These are phyloP conservation scores for Pristis pectinata DNA, from an alignment of 2,797 vertebrate species.

Conservation along the genomic window DNA sequence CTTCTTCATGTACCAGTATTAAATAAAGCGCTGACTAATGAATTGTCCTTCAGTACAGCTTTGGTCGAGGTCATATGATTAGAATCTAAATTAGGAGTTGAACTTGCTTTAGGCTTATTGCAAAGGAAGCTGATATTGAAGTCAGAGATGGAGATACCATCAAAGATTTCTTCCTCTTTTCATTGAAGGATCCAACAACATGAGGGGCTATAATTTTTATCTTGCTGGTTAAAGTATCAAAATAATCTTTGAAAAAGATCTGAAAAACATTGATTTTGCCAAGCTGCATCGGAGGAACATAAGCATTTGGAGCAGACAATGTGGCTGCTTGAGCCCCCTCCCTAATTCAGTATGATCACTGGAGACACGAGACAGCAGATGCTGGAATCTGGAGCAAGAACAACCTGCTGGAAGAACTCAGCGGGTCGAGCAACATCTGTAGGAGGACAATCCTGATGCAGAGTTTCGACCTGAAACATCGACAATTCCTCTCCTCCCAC, in stretches of 20 bases:
- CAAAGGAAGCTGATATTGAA: background rate
- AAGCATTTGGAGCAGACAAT: too few species aligned
- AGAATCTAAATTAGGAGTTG: background rate
- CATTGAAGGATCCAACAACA: background rate
- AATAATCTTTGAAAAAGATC: background rate
- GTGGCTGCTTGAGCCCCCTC: too few species aligned
- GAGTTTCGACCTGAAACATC: too few species aligned
- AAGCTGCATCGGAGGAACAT: background rate
- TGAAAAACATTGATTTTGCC: background rate
- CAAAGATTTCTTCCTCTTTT: background rate
- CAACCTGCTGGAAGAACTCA: too few species aligned
- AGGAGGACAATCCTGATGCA: too few species aligned
- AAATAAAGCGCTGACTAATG: background rate
- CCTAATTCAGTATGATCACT: too few species aligned
- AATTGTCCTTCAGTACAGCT: background rate
- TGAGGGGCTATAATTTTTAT: background rate
- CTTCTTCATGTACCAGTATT: background rate
- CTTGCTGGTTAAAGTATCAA: background rate
- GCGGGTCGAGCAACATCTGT: too few species aligned
- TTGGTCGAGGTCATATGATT: background rate
- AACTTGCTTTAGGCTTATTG: background rate
- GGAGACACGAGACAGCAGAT: too few species aligned
- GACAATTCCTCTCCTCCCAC: too few species aligned
- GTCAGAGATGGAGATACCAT: background rate
- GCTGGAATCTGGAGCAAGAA: too few species aligned